These are phyloP conservation scores for Oryzias javanicus DNA, from an alignment of 2,113 vertebrate species.

Conservation along the genomic window DNA sequence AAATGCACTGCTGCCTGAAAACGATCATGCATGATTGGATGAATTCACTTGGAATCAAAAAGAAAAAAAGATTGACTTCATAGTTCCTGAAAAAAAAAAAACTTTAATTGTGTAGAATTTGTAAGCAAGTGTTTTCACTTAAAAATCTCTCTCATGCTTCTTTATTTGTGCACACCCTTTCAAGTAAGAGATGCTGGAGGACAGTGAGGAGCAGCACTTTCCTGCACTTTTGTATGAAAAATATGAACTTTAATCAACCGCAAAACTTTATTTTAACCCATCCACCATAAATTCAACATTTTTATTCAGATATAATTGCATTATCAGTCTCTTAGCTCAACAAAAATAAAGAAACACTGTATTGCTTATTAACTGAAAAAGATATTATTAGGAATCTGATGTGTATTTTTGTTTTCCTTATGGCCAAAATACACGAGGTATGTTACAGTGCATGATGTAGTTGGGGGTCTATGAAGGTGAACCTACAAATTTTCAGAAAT, in stretches of 20 bases:
- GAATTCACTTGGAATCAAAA: background rate
- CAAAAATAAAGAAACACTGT: too few species aligned
- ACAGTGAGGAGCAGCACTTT: background rate
- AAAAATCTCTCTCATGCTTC: too few species aligned
- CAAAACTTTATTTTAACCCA: too few species aligned
- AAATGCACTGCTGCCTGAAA: conserved; percentile 19
- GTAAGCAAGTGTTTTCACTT: too few species aligned
- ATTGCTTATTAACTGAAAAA: too few species aligned
- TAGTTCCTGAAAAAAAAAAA: background rate
- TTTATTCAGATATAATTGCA: too few species aligned
- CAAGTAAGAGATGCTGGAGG: background rate
- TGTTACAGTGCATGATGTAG: background rate
- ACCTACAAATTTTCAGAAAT: background rate
- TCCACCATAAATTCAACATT: too few species aligned
- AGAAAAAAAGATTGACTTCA: background rate
- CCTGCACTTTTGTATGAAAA: background rate
- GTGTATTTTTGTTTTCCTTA: background rate
- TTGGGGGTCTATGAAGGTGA: background rate
- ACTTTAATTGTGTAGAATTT: too few species aligned
- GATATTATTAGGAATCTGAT: background rate
- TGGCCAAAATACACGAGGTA: too few species aligned
- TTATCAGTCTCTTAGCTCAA: too few species aligned
- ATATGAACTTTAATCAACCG: too few species aligned
- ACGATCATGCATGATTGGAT: background rate
- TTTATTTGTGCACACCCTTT: background rate